These are phyloP conservation scores for Oreochromis tanganicae DNA, from an alignment of 2,113 vertebrate genomes.

Conservation along the genomic window DNA sequence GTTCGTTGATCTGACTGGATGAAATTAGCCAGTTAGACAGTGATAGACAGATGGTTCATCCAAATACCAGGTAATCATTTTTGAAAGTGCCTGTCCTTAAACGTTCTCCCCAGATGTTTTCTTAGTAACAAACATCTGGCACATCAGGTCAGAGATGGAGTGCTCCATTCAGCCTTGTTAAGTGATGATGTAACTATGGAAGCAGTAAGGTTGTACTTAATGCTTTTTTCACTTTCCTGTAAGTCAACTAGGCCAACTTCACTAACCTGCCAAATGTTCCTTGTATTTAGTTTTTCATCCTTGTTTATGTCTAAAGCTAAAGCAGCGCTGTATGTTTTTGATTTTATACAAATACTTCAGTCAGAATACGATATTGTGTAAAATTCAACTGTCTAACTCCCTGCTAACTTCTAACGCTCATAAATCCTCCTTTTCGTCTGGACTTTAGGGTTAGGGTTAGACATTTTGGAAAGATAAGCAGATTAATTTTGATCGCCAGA, in stretches of 20 bases:
- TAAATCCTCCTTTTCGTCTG: not conserved
- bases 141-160: not conserved
- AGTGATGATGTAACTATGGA: not conserved
- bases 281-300: fast-evolving
- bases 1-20: not conserved
- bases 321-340: not conserved
- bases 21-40: not conserved
- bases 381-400: not conserved
- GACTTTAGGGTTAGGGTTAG: not conserved
- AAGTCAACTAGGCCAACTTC: not conserved
- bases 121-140: not conserved
- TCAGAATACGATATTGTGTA: not conserved
- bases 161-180: not conserved
- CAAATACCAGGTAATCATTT: not conserved
- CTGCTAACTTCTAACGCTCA: not conserved
- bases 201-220: too few relatives aligned
- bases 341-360: not conserved
- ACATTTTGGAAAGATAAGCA: fast-evolving
- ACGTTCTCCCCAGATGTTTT: not conserved
- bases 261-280: not conserved
- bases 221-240: too few relatives aligned
- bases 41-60: not conserved
- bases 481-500: not conserved
- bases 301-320: not conserved
- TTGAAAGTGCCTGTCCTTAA: not conserved